A percentile compares a stretch with the other conserved stretches of the same genome.
These are phyloP conservation scores for Gobiocypris rarus DNA, from an alignment of 2,113 vertebrate genomes.

Conservation along the genomic window DNA sequence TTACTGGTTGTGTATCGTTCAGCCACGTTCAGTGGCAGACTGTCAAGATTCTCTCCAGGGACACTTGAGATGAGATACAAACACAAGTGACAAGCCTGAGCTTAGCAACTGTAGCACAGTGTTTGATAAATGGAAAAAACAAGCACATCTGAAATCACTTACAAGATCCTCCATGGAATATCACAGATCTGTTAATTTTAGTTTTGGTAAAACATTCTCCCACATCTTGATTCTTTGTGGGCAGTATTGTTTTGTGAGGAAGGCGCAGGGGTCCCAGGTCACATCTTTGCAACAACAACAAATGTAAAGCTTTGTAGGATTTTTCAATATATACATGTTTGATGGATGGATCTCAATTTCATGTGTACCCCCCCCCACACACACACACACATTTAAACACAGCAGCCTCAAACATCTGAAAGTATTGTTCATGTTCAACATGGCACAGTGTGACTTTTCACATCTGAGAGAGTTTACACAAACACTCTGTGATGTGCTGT, in stretches of 20 bases:
- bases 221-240: neutral
- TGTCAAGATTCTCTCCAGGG: slow-evolving; percentile 38
- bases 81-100: slow-evolving; percentile 28
- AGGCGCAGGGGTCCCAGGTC: neutral
- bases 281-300: neutral
- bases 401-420: neutral
- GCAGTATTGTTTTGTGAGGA: neutral
- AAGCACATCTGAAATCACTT: neutral
- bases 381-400: neutral
- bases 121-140: slow-evolving; percentile 26
- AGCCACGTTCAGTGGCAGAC: neutral
- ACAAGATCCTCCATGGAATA: neutral
- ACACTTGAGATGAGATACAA: slow-evolving; percentile 22
- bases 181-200: slow-evolving; percentile 1
- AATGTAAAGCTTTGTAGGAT: neutral
- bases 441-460: neutral
- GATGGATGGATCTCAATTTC: slow-evolving; percentile 8
- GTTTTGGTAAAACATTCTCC: neutral
- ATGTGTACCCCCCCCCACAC: neutral
- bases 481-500: neutral
- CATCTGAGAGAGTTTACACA: slow-evolving; percentile 5
- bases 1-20: neutral
- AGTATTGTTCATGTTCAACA: neutral
- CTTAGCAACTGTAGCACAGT: slow-evolving; percentile 17
- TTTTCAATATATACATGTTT: neutral